These are phyloP conservation scores for Drosophila antonietae DNA, from an alignment of 2,888 invertebrate genomes.

Conservation along the genomic window DNA sequence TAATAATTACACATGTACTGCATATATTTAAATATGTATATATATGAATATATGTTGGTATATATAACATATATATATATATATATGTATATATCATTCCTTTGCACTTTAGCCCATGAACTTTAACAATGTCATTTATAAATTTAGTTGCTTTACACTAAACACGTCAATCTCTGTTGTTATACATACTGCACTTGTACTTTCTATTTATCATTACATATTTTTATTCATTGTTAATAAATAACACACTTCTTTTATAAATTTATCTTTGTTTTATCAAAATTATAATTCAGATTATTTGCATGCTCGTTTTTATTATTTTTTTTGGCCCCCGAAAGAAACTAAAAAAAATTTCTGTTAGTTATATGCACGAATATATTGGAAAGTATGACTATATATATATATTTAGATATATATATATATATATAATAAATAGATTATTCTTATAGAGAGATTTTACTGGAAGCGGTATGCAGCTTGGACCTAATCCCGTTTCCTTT, in stretches of 20 bases:
- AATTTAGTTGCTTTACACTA: constrained; percentile 36
- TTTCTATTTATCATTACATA: constrained; percentile 43
- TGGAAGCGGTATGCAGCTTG: constrained; percentile 54
- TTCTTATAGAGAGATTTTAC: constrained; percentile 33
- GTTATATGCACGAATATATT: constrained; percentile 47
- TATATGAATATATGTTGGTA: constrained; percentile 44
- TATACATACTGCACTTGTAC: constrained; percentile 55
- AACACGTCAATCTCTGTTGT: constrained; percentile 41
- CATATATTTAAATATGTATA: constrained; percentile 35
- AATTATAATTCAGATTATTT: constrained; percentile 39
- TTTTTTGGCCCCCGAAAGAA: constrained; percentile 85
- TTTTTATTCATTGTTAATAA: constrained; percentile 38
- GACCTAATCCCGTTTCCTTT: constrained; percentile 16
- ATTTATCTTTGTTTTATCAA: constrained; percentile 21
- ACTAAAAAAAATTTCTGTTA: constrained; percentile 70
- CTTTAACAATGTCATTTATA: constrained; percentile 81
- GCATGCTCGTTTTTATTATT: constrained; percentile 49
- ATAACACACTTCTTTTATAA: constrained; percentile 49
- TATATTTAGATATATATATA: constrained; percentile 7
- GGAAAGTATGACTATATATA: constrained; percentile 12
- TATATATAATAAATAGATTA: constrained; percentile 19
- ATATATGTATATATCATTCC: constrained; percentile 42
- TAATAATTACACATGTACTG: constrained; percentile 65
- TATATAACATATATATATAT: constrained; percentile 22
- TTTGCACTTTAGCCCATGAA: constrained; percentile 76